Conservation (phyloP, 2,888 invertebrate species). For the Tethea ocularis region DNA sequence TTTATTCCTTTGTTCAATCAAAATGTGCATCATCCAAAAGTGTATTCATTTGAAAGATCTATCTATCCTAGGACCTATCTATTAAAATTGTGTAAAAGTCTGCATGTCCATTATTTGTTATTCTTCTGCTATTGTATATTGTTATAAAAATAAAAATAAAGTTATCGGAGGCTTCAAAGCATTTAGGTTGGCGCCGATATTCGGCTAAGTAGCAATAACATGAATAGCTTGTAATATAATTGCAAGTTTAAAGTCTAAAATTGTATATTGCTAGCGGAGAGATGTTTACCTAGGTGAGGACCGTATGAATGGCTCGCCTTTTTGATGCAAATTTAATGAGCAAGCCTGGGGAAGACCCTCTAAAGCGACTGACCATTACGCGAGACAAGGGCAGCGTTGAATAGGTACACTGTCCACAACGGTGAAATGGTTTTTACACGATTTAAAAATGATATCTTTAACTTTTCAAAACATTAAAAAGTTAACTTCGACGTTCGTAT, state of each 20-base stretch:
- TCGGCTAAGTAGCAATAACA: not conserved
- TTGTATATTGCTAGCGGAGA: constrained; percentile 16
- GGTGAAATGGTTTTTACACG: constrained; percentile 22
- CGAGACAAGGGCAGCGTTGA: constrained; percentile 62
- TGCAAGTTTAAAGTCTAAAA: constrained; percentile 11
- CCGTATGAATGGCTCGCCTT: constrained; percentile 56
- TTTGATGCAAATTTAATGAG: constrained; percentile 78
- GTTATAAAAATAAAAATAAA: no score
- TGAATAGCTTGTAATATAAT: not conserved
- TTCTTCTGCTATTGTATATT: no score
- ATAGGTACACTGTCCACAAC: constrained; percentile 58
- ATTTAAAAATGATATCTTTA: constrained; percentile 26
- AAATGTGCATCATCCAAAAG: no score
- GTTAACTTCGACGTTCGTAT: not conserved
- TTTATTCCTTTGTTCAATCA: no score
- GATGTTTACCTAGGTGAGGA: constrained; percentile 53
- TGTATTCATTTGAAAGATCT: no score
- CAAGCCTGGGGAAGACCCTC: constrained; percentile 55
- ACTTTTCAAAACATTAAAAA: constrained; percentile 10
- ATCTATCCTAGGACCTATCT: no score
- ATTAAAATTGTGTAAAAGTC: no score
- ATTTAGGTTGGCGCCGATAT: no score
- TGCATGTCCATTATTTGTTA: no score
- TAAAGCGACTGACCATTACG: constrained; percentile 72
- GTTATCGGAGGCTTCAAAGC: no score